Conservation (phyloP, 2,888 invertebrate genomes). For the Halictus ligatus region DNA sequence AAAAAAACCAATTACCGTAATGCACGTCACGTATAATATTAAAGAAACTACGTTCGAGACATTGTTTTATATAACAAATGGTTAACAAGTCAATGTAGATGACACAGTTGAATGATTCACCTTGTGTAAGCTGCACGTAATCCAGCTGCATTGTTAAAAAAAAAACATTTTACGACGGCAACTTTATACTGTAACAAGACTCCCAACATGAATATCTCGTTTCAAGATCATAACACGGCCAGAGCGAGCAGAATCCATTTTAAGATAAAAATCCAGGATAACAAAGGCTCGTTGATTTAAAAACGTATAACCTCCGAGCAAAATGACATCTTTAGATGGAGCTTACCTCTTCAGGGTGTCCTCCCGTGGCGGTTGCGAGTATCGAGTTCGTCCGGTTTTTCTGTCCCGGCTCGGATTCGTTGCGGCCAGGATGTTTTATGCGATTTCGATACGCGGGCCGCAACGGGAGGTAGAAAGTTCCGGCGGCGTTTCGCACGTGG, state of each 20-base stretch:
- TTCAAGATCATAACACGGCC: neutral
- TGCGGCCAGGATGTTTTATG: constrained; percentile 26
- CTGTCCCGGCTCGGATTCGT: constrained; percentile 8
- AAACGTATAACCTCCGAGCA: neutral
- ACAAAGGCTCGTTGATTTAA: neutral
- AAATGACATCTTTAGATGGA: neutral
- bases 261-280: neutral
- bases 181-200: neutral
- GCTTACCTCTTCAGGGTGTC: neutral
- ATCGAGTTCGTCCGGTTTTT: constrained; percentile 15
- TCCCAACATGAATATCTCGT: neutral
- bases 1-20: neutral
- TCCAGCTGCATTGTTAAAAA: neutral
- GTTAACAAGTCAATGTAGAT: neutral
- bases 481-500: constrained; percentile 9
- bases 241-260: neutral
- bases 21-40: too few relatives aligned
- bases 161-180: neutral
- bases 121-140: neutral
- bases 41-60: neutral
- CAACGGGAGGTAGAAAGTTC: constrained; percentile 16
- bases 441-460: constrained; percentile 20
- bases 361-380: neutral
- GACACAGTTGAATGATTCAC: neutral
- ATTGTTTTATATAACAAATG: neutral